Conservation (phyloP, 2,797 vertebrate species). For the Galaxias olidus region DNA sequence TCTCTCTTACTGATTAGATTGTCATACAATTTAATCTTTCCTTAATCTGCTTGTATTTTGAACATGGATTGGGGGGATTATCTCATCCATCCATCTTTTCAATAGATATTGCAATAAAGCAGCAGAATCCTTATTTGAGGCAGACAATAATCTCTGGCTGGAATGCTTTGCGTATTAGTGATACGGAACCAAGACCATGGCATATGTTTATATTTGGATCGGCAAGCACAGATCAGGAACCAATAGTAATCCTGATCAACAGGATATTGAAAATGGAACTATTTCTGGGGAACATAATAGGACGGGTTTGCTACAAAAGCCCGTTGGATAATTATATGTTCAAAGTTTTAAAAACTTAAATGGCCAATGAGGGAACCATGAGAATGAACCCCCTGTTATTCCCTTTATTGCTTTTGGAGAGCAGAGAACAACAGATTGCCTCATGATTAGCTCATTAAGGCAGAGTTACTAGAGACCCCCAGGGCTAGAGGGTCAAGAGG, state of each 20-base stretch:
- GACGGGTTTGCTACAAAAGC: background rate
- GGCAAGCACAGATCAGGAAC: too few relatives aligned
- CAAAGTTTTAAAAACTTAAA: background rate
- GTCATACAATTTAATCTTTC: slow-evolving; percentile 58
- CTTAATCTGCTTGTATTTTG: slow-evolving; percentile 59
- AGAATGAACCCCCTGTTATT: slow-evolving; percentile 13
- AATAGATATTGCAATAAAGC: slow-evolving; percentile 1
- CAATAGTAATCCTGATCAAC: too few relatives aligned
- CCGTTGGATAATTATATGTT: slow-evolving; percentile 6
- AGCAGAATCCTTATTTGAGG: slow-evolving; percentile 7
- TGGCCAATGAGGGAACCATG: slow-evolving; percentile 4
- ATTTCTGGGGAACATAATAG: background rate
- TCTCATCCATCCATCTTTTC: slow-evolving; percentile 36
- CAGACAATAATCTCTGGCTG: slow-evolving; percentile 8
- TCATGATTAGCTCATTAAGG: slow-evolving; percentile 25
- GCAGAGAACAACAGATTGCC: slow-evolving; percentile 16
- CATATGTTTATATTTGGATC: too few relatives aligned
- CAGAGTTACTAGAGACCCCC: slow-evolving; percentile 13
- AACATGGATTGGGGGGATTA: slow-evolving; percentile 29
- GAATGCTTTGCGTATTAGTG: background rate
- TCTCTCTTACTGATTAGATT: slow-evolving; percentile 53
- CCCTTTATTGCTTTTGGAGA: slow-evolving; percentile 14
- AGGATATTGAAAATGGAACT: background rate
- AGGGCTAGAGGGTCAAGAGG: slow-evolving; percentile 20
- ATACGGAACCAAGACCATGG: too few relatives aligned